Base-by-base conservation (phyloP, 2,113 vertebrate species). In the Ailuropoda melanoleuca region DNA sequence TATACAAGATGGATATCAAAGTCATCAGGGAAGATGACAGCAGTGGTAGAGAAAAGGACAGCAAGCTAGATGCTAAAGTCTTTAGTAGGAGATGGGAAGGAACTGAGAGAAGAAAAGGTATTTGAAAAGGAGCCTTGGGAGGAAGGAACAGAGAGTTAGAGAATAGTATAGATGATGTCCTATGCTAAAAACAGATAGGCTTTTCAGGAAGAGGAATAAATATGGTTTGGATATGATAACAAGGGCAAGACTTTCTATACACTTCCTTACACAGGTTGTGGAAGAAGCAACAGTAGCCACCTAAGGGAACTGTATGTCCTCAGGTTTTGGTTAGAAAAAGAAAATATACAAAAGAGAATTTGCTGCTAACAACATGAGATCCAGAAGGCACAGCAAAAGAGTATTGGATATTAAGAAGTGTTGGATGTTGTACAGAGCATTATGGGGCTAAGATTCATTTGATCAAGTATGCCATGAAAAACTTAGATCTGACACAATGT, bases 201-300 rank as follows among this genome's bases (percentile, higher is more conserved):
- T 84, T 58, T 88, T 56, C 29, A 34, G 6, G 11, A 80, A 21
- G 13, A 66, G 3, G 53, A 80, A 55, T 12, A 56, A 62, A 60
- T 43, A 46, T 24, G 6, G 6, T 66, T 6, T 37, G 43, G 7
- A 55, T 34, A 46, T 6, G 13, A 37, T 31, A 80, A 93, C 23
- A 62, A 55, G 1, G 8, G 2, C 31, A 43, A 53, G 1, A 1
- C 2, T 53, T 6, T 31, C 37, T 37, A 17, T 34, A 23, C 0
- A 34, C 0, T 66, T 14, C 31, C 1, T 91, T 8, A 24, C 3
- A 17, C 0, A 46, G 15, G 5, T 39, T 43, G 24, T 66, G 23
- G 6, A 74, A 53, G 56, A 48, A 58, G 4, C 8, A 50, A 60
- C 4, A 60, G 6, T 58, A 21, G 12, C 11, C 39, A 82, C 7